These are phyloP conservation scores for Solea senegalensis DNA, from an alignment of 2,113 vertebrate genomes.

Conservation along the genomic window DNA sequence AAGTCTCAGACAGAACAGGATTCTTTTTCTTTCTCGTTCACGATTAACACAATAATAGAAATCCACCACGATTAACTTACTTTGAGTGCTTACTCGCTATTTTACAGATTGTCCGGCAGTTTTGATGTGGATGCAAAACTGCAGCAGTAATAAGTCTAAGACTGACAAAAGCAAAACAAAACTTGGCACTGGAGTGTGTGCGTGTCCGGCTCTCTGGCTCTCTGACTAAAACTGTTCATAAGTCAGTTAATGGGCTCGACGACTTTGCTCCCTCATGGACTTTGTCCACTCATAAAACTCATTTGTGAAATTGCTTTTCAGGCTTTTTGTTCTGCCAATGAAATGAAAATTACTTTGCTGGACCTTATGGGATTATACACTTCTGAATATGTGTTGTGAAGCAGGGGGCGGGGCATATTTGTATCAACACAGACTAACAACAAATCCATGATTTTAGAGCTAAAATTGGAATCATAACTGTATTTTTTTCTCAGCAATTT, in stretches of 20 bases:
- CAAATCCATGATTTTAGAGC: too few species aligned
- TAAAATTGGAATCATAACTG: too few species aligned
- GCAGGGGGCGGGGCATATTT: neutral
- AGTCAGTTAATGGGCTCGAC: slow-evolving; percentile 1
- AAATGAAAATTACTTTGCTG: neutral
- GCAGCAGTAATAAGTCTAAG: too few species aligned
- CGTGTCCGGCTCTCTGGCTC: slow-evolving; percentile 8
- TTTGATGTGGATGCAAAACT: neutral
- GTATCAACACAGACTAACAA: neutral
- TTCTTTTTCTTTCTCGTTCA: too few species aligned
- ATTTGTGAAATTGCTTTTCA: slow-evolving; percentile 32
- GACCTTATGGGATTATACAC: neutral
- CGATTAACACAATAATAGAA: too few species aligned
- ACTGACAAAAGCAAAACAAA: neutral
- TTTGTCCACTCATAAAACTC: slow-evolving; percentile 39
- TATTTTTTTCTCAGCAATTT: too few species aligned
- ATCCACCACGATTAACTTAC: too few species aligned
- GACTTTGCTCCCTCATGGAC: slow-evolving; percentile 35
- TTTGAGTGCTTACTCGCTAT: too few species aligned
- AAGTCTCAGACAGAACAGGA: too few species aligned
- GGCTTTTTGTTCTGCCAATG: slow-evolving; percentile 18
- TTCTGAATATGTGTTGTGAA: slow-evolving; percentile 6
- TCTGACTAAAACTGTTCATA: slow-evolving; percentile 28
- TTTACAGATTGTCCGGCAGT: neutral
- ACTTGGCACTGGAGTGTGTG: slow-evolving; percentile 4